Conservation (phyloP, 2,797 vertebrate genomes). For the Scleropages formosus region DNA sequence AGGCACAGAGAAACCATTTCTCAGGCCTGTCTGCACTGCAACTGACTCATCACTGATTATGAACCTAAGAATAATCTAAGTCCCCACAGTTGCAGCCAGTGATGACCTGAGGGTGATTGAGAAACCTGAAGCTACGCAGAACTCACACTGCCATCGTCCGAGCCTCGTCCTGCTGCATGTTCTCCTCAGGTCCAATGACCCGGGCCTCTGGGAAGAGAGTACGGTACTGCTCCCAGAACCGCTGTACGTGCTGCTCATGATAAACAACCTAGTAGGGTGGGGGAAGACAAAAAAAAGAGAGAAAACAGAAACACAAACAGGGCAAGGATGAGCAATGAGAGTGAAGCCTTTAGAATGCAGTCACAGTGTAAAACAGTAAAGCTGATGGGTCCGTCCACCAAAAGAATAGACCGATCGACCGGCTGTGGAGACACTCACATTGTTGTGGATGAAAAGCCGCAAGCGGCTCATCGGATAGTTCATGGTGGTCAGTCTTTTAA, state of each 20-base stretch:
- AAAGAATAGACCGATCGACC: no score
- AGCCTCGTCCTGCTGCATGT: conserved; percentile 71
- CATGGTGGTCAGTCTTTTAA: conserved; percentile 70
- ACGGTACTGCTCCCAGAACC: conserved; percentile 68
- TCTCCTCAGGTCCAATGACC: conserved; percentile 82
- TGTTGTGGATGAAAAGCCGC: conserved; percentile 83
- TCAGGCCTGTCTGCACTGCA: not conserved
- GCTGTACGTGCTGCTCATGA: conserved; percentile 78
- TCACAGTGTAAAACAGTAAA: not conserved
- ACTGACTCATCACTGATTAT: not conserved
- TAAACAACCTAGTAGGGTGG: conserved; percentile 71
- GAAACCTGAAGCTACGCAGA: not conserved
- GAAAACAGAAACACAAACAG: conserved; percentile 22
- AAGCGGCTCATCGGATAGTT: conserved; percentile 70
- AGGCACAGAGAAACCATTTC: no score
- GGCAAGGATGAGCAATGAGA: not conserved
- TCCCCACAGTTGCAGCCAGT: conserved; percentile 17
- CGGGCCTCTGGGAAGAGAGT: conserved; percentile 62
- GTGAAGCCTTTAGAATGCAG: no score
- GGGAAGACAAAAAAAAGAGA: not conserved
- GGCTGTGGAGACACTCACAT: conserved; percentile 50
- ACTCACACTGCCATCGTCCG: conserved; percentile 83
- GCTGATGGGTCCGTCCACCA: no score
- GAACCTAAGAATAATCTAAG: not conserved
- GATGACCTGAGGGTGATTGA: not conserved